These are phyloP conservation scores for Lasioglossum lativentre DNA, from an alignment of 2,888 invertebrate species.

Conservation along the genomic window DNA sequence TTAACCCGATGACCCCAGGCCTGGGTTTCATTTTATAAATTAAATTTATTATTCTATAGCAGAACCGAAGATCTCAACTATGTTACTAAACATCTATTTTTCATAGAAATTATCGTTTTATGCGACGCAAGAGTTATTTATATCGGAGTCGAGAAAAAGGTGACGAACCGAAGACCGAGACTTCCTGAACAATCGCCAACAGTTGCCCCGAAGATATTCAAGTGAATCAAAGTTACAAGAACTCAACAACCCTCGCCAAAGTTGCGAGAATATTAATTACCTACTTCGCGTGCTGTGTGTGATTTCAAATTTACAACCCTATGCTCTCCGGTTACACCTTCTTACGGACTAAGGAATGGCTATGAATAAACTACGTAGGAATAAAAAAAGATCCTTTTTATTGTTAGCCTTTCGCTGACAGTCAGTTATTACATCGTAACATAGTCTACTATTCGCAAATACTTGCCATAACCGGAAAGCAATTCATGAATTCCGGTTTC, in stretches of 20 bases:
- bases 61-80: no score
- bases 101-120: no score
- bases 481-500: neutral
- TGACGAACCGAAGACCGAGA: neutral
- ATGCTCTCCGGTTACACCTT: neutral
- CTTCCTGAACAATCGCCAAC: neutral
- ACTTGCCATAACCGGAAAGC: neutral
- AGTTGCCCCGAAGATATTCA: neutral
- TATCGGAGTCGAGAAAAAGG: no score
- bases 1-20: no score
- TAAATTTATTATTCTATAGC: no score
- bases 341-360: neutral
- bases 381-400: neutral
- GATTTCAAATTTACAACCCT: neutral
- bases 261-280: neutral
- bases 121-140: no score
- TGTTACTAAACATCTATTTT: no score
- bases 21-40: no score
- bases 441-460: neutral
- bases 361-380: neutral
- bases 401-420: neutral
- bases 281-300: neutral
- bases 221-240: neutral
- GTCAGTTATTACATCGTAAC: neutral
- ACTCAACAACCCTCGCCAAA: neutral